Base-by-base conservation (phyloP, 1,140 invertebrate genomes). In the Macrocentrus cingulum region DNA sequence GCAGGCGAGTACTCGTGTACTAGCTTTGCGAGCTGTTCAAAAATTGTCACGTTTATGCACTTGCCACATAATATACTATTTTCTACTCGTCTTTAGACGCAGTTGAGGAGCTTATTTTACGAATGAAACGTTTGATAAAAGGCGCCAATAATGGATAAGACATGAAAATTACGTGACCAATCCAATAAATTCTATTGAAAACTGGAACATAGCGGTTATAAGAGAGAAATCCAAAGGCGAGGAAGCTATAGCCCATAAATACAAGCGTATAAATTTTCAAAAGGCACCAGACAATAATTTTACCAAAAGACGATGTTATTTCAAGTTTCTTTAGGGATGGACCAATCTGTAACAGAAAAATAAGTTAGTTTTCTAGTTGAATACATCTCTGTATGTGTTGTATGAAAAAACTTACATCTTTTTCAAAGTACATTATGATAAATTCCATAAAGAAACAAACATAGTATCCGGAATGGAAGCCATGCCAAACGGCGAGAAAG, bases 401-500 rank as follows among this genome's bases (percentile, higher is more conserved):
- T 48, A 52, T 15, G 54, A 41, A 39, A 6, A 61, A 55, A 81
- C 85, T 87, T 79, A 94, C 91, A 70, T 92, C 91, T 81, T 88
- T 91, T 70, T 98, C 95, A 63, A 90, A 86, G 60, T 86, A 89
- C 69, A 96, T 91, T 37, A 95, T 87, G 16, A 91, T 74, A 67
- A 97, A 97, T 72, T 98, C 95, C 73, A 95, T 88, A 36, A 93
- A 85, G 79, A 98, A 98, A 41, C 88, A 90, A 61, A 92, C 81
- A 69, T 95, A 98, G 67, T 98, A 98, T 2, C 94, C 94, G 8
- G 87, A 87, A 65, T 94, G 89, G 36, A 92, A 84, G 11, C 95
- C 95, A 73, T 98, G 95, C 95, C 95, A 98, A 0, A 97, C 59
- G 0, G 95, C 92, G 7, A 98, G 83, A 76, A 97, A 98, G 0